Conservation (phyloP, 2,888 invertebrate genomes). For the Lycia hirtaria region DNA sequence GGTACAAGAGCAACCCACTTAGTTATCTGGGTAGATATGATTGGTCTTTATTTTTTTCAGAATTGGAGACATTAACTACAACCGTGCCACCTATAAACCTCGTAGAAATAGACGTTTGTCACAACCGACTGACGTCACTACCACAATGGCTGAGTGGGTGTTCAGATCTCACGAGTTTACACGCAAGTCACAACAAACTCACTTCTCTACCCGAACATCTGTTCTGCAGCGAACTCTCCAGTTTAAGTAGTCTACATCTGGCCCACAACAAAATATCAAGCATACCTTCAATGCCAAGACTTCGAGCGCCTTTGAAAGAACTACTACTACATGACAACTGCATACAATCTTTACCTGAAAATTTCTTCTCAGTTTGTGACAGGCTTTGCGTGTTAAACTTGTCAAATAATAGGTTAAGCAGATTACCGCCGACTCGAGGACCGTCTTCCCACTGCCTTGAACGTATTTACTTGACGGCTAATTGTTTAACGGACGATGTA, state of each 20-base stretch:
- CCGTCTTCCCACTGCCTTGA: slow-evolving; percentile 87
- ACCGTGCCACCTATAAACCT: slow-evolving; percentile 89
- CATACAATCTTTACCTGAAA: slow-evolving; percentile 89
- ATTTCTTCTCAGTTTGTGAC: slow-evolving; percentile 89
- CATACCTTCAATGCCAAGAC: slow-evolving; percentile 89
- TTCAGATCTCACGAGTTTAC: slow-evolving; percentile 88
- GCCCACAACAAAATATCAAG: slow-evolving; percentile 91
- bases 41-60: slow-evolving; percentile 78
- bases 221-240: slow-evolving; percentile 90
- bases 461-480: slow-evolving; percentile 90
- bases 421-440: slow-evolving; percentile 87
- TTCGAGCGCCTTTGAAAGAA: slow-evolving; percentile 88
- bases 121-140: slow-evolving; percentile 89
- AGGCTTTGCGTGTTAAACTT: slow-evolving; percentile 89
- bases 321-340: slow-evolving; percentile 92
- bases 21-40: too few species aligned
- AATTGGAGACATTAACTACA: slow-evolving; percentile 89
- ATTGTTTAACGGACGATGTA: slow-evolving; percentile 89
- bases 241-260: slow-evolving; percentile 89
- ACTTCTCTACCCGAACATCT: slow-evolving; percentile 89
- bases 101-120: slow-evolving; percentile 91
- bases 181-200: slow-evolving; percentile 90
- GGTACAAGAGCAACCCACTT: too few species aligned
- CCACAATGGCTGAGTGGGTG: slow-evolving; percentile 93
- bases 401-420: slow-evolving; percentile 91